A percentile compares a stretch with the other conserved stretches of the same genome.
Conservation (phyloP, 2,888 invertebrate species). For the Electrophaes corylata region DNA sequence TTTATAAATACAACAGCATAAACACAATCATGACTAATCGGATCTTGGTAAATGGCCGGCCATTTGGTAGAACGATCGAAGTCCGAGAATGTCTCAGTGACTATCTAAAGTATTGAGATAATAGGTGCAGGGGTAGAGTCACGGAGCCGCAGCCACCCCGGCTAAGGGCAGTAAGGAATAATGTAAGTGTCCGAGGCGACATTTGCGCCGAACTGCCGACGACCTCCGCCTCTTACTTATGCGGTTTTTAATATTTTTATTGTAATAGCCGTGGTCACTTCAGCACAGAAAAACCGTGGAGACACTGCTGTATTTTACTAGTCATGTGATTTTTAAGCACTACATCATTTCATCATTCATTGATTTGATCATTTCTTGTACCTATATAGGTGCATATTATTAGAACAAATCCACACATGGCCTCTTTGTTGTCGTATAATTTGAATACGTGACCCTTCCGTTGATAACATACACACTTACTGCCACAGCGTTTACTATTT, state of each 20-base stretch:
- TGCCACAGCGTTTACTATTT: no score
- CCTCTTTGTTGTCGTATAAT: not conserved
- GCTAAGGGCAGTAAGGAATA: conserved; percentile 71
- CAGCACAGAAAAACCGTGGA: conserved; percentile 54
- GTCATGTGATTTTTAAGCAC: not conserved
- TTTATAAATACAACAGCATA: conserved; percentile 72
- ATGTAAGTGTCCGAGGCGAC: conserved; percentile 83
- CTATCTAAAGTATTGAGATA: conserved; percentile 84
- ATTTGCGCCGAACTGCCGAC: conserved; percentile 83
- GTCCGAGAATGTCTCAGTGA: conserved; percentile 74
- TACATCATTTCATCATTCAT: no score
- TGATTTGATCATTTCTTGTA: no score
- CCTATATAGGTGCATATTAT: no score
- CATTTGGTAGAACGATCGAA: conserved; percentile 77
- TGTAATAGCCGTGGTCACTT: conserved; percentile 82
- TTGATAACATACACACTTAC: no score
- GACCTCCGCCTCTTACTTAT: conserved; percentile 83
- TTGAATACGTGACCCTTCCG: no score
- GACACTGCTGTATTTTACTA: no score
- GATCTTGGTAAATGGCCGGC: conserved; percentile 80
- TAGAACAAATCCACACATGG: no score
- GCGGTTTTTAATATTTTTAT: conserved; percentile 87
- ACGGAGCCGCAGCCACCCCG: conserved; percentile 48
- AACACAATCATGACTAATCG: conserved; percentile 83
- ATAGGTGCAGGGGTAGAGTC: conserved; percentile 75